Percentiles rank a stretch among this genome's conserved stretches.
phyloP scores from a whole-genome alignment of 2,113 vertebrate genomes.

The Syrmaticus mikado region DNA sequence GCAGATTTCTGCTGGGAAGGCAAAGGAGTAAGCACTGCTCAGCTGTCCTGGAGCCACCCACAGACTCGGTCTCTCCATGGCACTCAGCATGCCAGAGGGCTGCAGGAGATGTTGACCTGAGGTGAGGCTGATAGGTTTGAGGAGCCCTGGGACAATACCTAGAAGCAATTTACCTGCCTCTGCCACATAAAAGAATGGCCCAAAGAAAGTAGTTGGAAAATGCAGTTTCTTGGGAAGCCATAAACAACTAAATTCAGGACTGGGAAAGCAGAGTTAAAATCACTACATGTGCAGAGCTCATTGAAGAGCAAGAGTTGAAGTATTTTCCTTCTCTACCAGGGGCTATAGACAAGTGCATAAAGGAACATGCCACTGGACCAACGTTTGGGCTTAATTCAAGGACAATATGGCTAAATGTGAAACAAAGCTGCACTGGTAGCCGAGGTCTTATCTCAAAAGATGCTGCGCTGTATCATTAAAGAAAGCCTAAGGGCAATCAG shows the following conservation, averaged over 20 bases:
- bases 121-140: background rate
- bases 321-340: background rate
- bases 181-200: background rate
- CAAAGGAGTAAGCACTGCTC: slow-evolving; percentile 1
- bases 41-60: background rate
- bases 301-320: background rate
- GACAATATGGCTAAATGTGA: background rate
- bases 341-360: background rate
- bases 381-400: background rate
- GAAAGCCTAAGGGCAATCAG: background rate
- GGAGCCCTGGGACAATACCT: background rate
- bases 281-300: background rate
- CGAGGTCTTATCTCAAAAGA: background rate
- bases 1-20: slow-evolving; percentile 23
- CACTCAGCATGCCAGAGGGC: fast-evolving
- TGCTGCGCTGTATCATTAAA: background rate
- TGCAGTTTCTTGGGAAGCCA: background rate
- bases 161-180: background rate
- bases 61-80: background rate
- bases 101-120: background rate
- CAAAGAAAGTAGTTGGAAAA: background rate
- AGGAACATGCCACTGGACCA: background rate
- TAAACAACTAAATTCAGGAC: background rate
- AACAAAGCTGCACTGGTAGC: background rate
- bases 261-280: background rate